A percentile compares a stretch with the other conserved stretches of the same genome.
These are phyloP conservation scores for Belgica antarctica DNA, from an alignment of 2,888 invertebrate species.

Conservation along the genomic window DNA sequence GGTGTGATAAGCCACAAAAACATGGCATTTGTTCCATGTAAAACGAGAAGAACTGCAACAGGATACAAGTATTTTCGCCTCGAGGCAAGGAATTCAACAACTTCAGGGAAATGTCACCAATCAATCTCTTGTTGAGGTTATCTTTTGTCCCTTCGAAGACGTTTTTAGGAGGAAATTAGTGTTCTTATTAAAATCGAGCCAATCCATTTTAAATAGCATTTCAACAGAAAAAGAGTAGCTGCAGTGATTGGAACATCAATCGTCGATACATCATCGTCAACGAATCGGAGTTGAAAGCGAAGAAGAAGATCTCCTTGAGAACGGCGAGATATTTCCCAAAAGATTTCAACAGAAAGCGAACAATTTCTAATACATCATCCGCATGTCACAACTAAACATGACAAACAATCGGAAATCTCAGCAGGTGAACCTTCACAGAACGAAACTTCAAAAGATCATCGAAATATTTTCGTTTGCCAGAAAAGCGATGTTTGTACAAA, in stretches of 20 bases:
- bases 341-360: slow-evolving; percentile 41
- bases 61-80: slow-evolving; percentile 29
- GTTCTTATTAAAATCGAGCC: slow-evolving; percentile 14
- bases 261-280: slow-evolving; percentile 42
- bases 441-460: slow-evolving; percentile 11
- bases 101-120: slow-evolving; percentile 4
- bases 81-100: neutral
- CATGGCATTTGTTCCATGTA: neutral
- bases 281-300: neutral
- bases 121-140: slow-evolving; percentile 31
- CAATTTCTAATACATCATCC: slow-evolving; percentile 38
- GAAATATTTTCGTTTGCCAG: neutral
- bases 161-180: slow-evolving; percentile 33
- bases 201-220: slow-evolving; percentile 30
- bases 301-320: neutral
- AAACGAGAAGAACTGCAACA: slow-evolving; percentile 22
- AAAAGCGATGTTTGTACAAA: no score
- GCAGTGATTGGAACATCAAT: slow-evolving; percentile 4
- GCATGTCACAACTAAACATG: slow-evolving; percentile 39
- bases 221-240: slow-evolving; percentile 31
- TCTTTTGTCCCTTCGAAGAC: neutral
- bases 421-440: slow-evolving; percentile 13
- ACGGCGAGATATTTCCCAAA: slow-evolving; percentile 32
- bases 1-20: slow-evolving; percentile 42
- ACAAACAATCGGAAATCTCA: slow-evolving; percentile 38